Evolutionary conservation across 2,113 vertebrate species (phyloP).

Genomic region (Pelodiscus sinensis): DNA sequence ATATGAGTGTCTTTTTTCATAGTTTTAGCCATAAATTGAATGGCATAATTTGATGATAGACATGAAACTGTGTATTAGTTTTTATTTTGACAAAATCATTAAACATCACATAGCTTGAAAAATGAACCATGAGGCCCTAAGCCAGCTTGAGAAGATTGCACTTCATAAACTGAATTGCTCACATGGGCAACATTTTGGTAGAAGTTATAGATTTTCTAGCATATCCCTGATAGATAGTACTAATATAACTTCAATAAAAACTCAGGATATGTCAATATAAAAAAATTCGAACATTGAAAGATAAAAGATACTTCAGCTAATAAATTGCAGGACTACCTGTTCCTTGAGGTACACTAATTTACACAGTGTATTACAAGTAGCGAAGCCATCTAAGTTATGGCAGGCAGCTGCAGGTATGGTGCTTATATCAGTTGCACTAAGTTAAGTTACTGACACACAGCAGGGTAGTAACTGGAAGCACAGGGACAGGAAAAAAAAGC

Average conservation of each 20-base stretch:
- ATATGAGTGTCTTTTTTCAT: constrained; percentile 81
- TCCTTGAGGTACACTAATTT: constrained; percentile 80
- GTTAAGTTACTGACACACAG: constrained; percentile 39
- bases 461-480: constrained; percentile 4
- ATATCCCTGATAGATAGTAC: constrained; percentile 97
- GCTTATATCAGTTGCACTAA: constrained; percentile 42
- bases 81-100: constrained; percentile 97
- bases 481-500: not conserved
- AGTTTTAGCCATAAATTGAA: constrained; percentile 75
- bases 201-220: constrained; percentile 97
- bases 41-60: constrained; percentile 86
- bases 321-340: constrained; percentile 80
- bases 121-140: constrained; percentile 87
- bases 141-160: constrained; percentile 88
- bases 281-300: constrained; percentile 79
- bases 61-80: constrained; percentile 84
- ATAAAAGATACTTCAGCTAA: constrained; percentile 82
- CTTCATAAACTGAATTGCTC: constrained; percentile 95
- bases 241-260: constrained; percentile 99
- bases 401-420: constrained; percentile 40
- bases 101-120: constrained; percentile 91
- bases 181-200: constrained; percentile 91
- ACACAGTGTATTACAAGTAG: constrained; percentile 77
- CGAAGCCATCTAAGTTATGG: constrained; percentile 71
- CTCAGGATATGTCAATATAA: constrained; percentile 92